phyloP scores from a whole-genome alignment of 2,888 invertebrate species.

The Amblyjoppa proteus region DNA sequence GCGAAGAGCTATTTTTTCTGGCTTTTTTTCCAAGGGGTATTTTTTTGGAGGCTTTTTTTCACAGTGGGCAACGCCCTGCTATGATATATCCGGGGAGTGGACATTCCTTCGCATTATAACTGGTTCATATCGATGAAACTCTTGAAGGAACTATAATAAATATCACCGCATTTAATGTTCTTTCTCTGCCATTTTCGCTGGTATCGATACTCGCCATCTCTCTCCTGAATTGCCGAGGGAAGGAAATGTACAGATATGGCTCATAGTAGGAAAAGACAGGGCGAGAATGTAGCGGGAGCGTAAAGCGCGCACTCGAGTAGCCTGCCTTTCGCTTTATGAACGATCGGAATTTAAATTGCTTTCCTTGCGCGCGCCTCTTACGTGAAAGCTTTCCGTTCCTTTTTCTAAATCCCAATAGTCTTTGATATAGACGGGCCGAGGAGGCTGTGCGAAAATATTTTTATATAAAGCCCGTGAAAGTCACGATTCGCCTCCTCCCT shows the following conservation, averaged over 20 bases:
- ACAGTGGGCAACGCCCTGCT: no score
- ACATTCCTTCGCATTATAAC: background rate
- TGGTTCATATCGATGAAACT: background rate
- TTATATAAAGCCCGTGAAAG: slow-evolving; percentile 55
- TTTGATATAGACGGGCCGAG: slow-evolving; percentile 70
- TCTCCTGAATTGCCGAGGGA: slow-evolving; percentile 59
- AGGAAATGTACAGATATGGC: slow-evolving; percentile 49
- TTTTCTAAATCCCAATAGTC: slow-evolving; percentile 79
- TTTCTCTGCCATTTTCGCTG: background rate
- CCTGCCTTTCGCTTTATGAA: slow-evolving; percentile 77
- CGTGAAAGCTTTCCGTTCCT: slow-evolving; percentile 75
- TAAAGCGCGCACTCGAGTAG: slow-evolving; percentile 42
- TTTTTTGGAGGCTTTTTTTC: no score
- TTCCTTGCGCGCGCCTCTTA: slow-evolving; percentile 67
- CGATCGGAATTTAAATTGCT: slow-evolving; percentile 81
- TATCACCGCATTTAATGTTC: background rate
- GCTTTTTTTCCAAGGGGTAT: no score
- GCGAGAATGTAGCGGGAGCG: slow-evolving; percentile 38
- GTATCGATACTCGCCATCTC: slow-evolving; percentile 32
- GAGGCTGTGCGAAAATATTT: slow-evolving; percentile 60
- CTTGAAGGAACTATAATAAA: background rate
- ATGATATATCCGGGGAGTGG: no score
- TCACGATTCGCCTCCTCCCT: slow-evolving; percentile 50
- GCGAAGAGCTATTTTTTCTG: no score
- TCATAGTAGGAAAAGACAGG: slow-evolving; percentile 37